phyloP scores from a whole-genome alignment of 2,113 vertebrate genomes.

The Sylvia atricapilla region DNA sequence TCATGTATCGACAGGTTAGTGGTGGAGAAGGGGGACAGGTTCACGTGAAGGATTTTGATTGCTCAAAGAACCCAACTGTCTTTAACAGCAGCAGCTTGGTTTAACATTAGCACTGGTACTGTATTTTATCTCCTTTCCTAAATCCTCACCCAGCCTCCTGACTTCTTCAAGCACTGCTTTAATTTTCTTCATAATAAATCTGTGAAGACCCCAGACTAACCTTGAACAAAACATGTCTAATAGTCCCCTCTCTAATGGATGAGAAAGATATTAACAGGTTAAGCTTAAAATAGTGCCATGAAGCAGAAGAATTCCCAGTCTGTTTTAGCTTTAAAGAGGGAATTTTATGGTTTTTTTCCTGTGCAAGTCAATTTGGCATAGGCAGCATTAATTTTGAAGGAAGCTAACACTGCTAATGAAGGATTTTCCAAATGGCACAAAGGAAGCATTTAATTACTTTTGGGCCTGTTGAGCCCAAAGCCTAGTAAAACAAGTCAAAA shows the following conservation, averaged over 20 bases:
- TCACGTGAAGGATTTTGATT: not conserved
- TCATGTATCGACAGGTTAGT: fast-evolving
- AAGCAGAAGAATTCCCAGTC: not conserved
- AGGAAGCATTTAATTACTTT: slow-evolving; percentile 48
- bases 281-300: not conserved
- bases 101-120: not conserved
- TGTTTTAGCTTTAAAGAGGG: not conserved
- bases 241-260: not conserved
- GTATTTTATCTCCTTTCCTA: not conserved
- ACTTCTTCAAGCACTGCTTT: not conserved
- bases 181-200: not conserved
- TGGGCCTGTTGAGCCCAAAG: slow-evolving; percentile 3
- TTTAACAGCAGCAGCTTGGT: not conserved
- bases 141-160: not conserved
- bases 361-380: not conserved
- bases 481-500: slow-evolving; percentile 54
- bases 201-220: not conserved
- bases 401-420: slow-evolving; percentile 1
- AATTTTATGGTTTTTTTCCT: not conserved
- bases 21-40: fast-evolving
- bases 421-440: slow-evolving; percentile 29
- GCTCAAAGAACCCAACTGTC: not conserved
- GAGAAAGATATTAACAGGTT: not conserved
- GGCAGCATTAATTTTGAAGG: not conserved
- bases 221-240: not conserved